A percentile compares a stretch with the other conserved stretches of the same genome.
Conservation (phyloP, 2,888 invertebrate genomes). For the Hyposoter didymator region DNA sequence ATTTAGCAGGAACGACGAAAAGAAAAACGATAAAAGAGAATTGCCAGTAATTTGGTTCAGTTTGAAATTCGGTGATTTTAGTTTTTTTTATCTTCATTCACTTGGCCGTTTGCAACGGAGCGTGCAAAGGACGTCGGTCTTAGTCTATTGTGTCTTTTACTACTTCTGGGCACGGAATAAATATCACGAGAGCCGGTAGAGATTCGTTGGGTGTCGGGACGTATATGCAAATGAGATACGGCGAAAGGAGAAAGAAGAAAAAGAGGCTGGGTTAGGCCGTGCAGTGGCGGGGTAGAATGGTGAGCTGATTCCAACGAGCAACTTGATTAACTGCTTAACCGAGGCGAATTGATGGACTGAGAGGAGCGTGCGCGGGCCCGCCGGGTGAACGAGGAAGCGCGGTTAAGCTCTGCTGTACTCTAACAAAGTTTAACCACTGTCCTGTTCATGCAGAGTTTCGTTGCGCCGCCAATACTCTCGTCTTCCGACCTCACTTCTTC, state of each 20-base stretch:
- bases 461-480: slow-evolving; percentile 36
- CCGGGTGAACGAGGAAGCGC: slow-evolving; percentile 53
- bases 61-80: background rate
- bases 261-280: slow-evolving; percentile 13
- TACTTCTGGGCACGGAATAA: slow-evolving; percentile 7
- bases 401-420: slow-evolving; percentile 65
- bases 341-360: slow-evolving; percentile 70
- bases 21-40: slow-evolving; percentile 18
- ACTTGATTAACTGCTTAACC: slow-evolving; percentile 71
- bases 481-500: slow-evolving; percentile 22
- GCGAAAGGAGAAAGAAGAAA: slow-evolving; percentile 18
- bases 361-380: slow-evolving; percentile 24
- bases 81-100: slow-evolving; percentile 22
- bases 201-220: slow-evolving; percentile 6
- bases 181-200: slow-evolving; percentile 11
- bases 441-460: slow-evolving; percentile 59
- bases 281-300: slow-evolving; percentile 43
- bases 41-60: background rate
- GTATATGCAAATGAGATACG: slow-evolving; percentile 41
- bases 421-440: slow-evolving; percentile 69
- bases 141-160: slow-evolving; percentile 16
- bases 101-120: slow-evolving; percentile 7
- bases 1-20: background rate
- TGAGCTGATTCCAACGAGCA: slow-evolving; percentile 57
- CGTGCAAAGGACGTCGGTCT: slow-evolving; percentile 6